Evolutionary conservation across 2,113 vertebrate genomes (phyloP).

Genomic region (Ptychochromis oligacanthus): DNA sequence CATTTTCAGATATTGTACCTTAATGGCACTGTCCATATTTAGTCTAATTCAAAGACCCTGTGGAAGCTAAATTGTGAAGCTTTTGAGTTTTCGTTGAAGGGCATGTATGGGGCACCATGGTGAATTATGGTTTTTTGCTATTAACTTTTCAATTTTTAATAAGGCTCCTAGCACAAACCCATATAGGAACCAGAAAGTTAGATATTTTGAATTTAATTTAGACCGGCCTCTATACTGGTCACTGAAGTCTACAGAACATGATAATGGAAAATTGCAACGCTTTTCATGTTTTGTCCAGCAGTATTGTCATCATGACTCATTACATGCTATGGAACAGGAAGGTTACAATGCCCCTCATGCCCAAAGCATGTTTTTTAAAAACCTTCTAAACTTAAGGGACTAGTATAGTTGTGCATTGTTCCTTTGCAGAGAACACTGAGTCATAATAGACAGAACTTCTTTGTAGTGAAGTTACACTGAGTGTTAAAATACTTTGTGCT

Average conservation of each 20-base stretch:
- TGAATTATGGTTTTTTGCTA: neutral
- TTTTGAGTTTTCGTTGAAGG: neutral
- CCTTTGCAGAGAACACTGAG: neutral
- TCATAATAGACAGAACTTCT: neutral
- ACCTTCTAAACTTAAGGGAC: neutral
- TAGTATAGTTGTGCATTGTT: neutral
- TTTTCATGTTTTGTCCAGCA: neutral
- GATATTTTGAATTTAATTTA: accelerated
- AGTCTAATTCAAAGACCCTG: neutral
- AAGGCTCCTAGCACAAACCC: neutral
- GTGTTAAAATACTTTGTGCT: neutral
- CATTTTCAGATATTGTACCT: neutral
- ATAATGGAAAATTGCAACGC: neutral
- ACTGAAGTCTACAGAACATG: neutral
- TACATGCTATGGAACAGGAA: neutral
- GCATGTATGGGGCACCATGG: neutral
- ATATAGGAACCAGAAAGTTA: neutral
- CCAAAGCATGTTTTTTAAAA: neutral
- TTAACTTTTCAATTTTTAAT: neutral
- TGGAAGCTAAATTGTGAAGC: neutral
- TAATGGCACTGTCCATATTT: neutral
- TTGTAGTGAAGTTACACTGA: neutral
- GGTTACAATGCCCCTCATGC: neutral
- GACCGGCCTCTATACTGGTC: neutral
- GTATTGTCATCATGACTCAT: neutral